Percentiles rank a stretch among this genome's conserved stretches.
phyloP scores from a whole-genome alignment of 2,888 invertebrate genomes.

The Polylopha cassiicola region DNA sequence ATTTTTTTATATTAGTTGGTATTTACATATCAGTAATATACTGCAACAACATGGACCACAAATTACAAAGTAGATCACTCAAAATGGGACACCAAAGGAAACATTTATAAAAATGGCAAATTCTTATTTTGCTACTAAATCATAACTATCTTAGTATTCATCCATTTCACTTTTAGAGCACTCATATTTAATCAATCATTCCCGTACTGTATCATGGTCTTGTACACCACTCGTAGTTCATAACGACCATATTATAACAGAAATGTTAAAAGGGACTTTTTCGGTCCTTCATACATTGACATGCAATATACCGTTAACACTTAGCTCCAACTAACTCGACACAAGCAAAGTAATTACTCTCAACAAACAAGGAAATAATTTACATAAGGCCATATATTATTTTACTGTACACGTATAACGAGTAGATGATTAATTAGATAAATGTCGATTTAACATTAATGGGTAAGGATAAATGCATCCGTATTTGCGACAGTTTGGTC shows the following conservation, averaged over 20 bases:
- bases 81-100: conserved; percentile 54
- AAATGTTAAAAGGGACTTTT: conserved; percentile 37
- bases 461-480: conserved; percentile 71
- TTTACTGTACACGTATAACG: conserved; percentile 74
- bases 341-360: conserved; percentile 56
- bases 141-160: conserved; percentile 39
- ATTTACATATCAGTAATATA: conserved; percentile 50
- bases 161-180: conserved; percentile 62
- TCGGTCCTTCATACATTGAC: conserved; percentile 38
- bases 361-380: conserved; percentile 67
- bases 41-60: conserved; percentile 47
- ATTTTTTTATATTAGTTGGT: conserved; percentile 42
- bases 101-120: conserved; percentile 52
- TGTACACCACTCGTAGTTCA: conserved; percentile 50
- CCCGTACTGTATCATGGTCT: conserved; percentile 47
- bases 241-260: conserved; percentile 30
- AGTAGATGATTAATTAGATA: conserved; percentile 73
- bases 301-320: conserved; percentile 48
- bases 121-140: conserved; percentile 32
- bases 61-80: conserved; percentile 50
- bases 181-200: conserved; percentile 60
- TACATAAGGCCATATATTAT: conserved; percentile 75
- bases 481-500: conserved; percentile 76
- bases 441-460: conserved; percentile 70
- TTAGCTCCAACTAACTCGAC: conserved; percentile 42